Conservation (phyloP, 2,888 invertebrate genomes). For the Molorchus minor region DNA sequence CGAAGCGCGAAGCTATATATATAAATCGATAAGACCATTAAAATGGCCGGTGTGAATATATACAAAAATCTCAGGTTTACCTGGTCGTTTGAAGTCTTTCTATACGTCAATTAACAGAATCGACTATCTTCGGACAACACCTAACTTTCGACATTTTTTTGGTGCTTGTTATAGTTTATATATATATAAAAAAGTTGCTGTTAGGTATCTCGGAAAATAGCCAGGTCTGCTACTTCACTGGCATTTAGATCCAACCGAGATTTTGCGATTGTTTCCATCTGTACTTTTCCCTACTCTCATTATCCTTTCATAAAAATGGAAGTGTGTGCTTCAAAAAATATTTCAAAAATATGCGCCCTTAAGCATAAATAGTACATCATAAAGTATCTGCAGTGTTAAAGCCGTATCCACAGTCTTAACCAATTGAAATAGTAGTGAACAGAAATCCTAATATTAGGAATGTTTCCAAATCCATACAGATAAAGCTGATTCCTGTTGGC, state of each 20-base stretch:
- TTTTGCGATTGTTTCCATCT: conserved; percentile 45
- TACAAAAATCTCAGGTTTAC: conserved; percentile 60
- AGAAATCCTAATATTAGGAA: conserved; percentile 30
- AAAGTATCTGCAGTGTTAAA: conserved; percentile 21
- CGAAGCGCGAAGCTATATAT: conserved; percentile 43
- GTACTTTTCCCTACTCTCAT: conserved; percentile 36
- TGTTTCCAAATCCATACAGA: conserved; percentile 8
- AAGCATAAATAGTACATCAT: conserved; percentile 45
- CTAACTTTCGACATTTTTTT: conserved; percentile 20
- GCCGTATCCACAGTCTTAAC: conserved; percentile 47
- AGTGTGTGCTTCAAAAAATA: conserved; percentile 40
- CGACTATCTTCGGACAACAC: conserved; percentile 20
- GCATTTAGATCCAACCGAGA: conserved; percentile 51
- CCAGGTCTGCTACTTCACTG: conserved; percentile 33
- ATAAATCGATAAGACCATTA: conserved; percentile 47
- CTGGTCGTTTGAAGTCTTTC: conserved; percentile 59
- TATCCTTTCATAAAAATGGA: conserved; percentile 47
- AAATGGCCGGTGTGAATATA: conserved; percentile 60
- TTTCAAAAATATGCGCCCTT: conserved; percentile 50
- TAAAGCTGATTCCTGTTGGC: background rate
- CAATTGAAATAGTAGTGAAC: conserved; percentile 36
- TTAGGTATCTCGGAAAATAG: conserved; percentile 30
- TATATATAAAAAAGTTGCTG: conserved; percentile 19
- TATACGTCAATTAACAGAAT: conserved; percentile 27
- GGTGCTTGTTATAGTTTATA: conserved; percentile 15